Base-by-base conservation (phyloP, 2,113 vertebrate genomes). In the Xyliphius kryptos region DNA sequence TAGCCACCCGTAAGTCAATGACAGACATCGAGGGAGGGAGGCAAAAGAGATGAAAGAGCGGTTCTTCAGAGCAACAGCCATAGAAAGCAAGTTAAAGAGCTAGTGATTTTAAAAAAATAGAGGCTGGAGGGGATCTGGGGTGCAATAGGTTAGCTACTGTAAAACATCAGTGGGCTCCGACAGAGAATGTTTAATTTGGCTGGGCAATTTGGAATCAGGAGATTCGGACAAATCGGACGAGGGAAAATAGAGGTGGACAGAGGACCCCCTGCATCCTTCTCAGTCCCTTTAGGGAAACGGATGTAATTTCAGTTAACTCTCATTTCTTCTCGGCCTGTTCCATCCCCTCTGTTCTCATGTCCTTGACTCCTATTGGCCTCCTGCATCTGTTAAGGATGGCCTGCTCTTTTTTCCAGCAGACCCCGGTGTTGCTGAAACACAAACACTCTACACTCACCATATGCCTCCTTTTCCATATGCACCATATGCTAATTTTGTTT, bases 281-380 rank as follows among this genome's bases (percentile, higher is more conserved):
- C 32, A 19, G 54, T 48, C 26, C 41, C 56, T 67, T 57, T 36
- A 63, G 64, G 61, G 48, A 54, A 52, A 22, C 20, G 14, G 47
- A 37, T 61, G 50, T 66, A 56, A 61, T 63, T n/a, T 60, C 49
- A 56, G 68, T 38, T 17, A 52, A 52, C 51, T 64, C 46, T 26
- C 8, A 22, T 46, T 49, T 16, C 17, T 15, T 26, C 8, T 26
- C 10, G 54, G 56, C 49, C 54, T 66, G 46, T 67, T 56, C 22
- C 67, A 63, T 63, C 56, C 58, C 49, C 55, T 22, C 51, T 66
- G 62, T 22, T 48, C 38, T 37, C 46, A 36, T 16, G 59, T 15
- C 59, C 59, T 61, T 40, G 68, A 74, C 67, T 70, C 48, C 41
- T 74, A 21, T 55, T 61, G 63, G 56, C 67, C 67, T 63, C 36